These are phyloP conservation scores for Homarus americanus DNA, from an alignment of 1,140 invertebrate genomes.

Conservation along the genomic window DNA sequence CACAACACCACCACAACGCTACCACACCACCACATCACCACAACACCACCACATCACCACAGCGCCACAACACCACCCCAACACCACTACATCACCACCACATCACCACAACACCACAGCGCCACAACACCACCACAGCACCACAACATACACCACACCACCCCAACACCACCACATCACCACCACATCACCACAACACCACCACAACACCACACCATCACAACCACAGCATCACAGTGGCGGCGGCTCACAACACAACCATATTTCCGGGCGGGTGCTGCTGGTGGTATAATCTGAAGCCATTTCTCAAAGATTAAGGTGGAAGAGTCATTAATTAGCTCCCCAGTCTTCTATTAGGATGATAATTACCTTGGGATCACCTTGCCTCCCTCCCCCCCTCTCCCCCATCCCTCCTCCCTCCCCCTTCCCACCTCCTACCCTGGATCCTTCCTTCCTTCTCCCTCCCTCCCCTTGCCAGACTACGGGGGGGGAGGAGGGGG, in stretches of 20 bases:
- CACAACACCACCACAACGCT: not conserved
- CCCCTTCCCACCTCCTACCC: too few species aligned
- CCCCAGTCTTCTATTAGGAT: conserved; percentile 14
- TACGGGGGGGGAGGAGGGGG: too few species aligned
- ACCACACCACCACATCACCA: not conserved
- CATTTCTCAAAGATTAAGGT: conserved; percentile 21
- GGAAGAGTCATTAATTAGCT: not conserved
- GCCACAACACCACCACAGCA: not conserved
- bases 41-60: not conserved
- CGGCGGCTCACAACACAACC: not conserved
- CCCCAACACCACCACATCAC: not conserved
- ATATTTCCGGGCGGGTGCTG: not conserved
- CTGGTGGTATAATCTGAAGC: conserved; percentile 4
- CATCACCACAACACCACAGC: conserved; percentile 8
- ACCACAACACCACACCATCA: not conserved
- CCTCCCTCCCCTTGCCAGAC: too few species aligned
- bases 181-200: not conserved
- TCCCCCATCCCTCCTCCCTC: too few species aligned
- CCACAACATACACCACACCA: not conserved
- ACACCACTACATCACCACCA: not conserved
- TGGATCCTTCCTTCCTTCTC: too few species aligned
- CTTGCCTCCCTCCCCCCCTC: too few species aligned
- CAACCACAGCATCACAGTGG: not conserved
- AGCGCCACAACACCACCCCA: not conserved
- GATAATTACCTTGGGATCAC: conserved; percentile 9